Percentiles rank a stretch among this genome's conserved stretches.
Conservation (phyloP, 2,888 invertebrate genomes). For the Branchinecta sandiegonensis region DNA sequence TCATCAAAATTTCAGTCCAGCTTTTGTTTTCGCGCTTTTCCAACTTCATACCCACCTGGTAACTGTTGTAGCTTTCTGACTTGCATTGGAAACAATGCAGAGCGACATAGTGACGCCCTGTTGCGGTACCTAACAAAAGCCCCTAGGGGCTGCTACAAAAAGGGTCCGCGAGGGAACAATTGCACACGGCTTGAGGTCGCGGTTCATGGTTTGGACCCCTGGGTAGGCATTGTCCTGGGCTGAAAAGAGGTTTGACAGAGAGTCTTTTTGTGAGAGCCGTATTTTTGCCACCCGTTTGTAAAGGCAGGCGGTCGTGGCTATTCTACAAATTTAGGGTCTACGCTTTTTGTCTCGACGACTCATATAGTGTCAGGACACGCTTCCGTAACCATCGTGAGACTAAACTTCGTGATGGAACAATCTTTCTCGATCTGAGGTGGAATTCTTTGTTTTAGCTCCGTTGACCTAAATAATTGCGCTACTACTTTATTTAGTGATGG, state of each 20-base stretch:
- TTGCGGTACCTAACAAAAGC: constrained; percentile 7
- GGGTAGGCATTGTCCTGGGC: constrained; percentile 16
- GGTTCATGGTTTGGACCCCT: constrained; percentile 16
- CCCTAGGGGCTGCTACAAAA: constrained; percentile 11
- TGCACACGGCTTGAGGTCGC: constrained; percentile 7
- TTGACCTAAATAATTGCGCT: too few species aligned
- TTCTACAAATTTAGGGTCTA: constrained; percentile 5
- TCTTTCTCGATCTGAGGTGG: too few species aligned
- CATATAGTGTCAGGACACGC: too few species aligned
- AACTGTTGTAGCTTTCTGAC: constrained; percentile 16
- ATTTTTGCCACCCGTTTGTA: constrained; percentile 15
- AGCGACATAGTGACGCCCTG: constrained; percentile 15
- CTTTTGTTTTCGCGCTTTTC: background rate
- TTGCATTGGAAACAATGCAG: background rate
- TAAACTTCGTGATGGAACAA: too few species aligned
- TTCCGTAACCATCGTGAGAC: too few species aligned
- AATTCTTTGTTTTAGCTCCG: too few species aligned
- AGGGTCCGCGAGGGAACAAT: constrained; percentile 10
- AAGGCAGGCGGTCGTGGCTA: constrained; percentile 15
- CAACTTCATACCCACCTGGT: constrained; percentile 14
- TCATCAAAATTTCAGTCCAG: constrained; percentile 2
- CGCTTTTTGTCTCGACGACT: background rate
- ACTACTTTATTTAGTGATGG: too few species aligned
- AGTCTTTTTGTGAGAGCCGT: constrained; percentile 14
- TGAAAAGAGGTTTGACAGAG: constrained; percentile 15